phyloP scores from a whole-genome alignment of 2,113 vertebrate genomes.

The Buteo buteo region DNA sequence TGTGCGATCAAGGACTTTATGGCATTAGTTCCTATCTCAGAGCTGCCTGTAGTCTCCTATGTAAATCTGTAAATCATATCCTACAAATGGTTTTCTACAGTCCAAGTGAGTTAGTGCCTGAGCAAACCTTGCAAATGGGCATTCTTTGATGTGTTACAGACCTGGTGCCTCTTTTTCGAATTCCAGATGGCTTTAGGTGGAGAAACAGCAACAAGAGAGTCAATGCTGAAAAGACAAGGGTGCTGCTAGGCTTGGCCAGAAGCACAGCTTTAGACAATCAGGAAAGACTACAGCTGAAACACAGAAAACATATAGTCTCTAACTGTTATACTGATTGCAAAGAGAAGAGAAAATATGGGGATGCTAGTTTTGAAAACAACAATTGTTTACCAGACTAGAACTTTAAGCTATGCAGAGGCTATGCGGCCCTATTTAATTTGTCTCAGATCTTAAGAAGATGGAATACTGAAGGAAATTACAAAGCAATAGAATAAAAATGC shows the following conservation, averaged over 20 bases:
- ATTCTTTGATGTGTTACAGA: background rate
- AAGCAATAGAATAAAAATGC: slow-evolving; percentile 37
- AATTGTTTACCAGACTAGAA: background rate
- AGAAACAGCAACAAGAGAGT: background rate
- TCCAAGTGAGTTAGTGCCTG: background rate
- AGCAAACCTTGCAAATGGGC: background rate
- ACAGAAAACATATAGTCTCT: background rate
- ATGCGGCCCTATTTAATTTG: slow-evolving; percentile 5
- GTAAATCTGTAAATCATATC: background rate
- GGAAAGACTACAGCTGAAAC: background rate
- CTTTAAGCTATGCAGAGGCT: background rate
- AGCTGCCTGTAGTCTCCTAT: background rate
- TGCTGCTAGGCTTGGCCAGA: background rate
- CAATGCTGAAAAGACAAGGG: background rate
- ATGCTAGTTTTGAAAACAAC: background rate
- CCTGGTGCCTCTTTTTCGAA: background rate
- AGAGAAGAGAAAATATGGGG: background rate
- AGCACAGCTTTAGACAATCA: background rate
- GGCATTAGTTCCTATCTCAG: background rate
- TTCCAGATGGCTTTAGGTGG: background rate
- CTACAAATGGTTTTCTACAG: background rate
- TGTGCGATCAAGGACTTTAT: background rate
- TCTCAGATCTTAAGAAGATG: background rate
- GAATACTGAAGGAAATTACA: slow-evolving; percentile 40
- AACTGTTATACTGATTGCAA: background rate